These are phyloP conservation scores for Channallabes apus DNA, from an alignment of 2,797 vertebrate genomes.

Conservation along the genomic window DNA sequence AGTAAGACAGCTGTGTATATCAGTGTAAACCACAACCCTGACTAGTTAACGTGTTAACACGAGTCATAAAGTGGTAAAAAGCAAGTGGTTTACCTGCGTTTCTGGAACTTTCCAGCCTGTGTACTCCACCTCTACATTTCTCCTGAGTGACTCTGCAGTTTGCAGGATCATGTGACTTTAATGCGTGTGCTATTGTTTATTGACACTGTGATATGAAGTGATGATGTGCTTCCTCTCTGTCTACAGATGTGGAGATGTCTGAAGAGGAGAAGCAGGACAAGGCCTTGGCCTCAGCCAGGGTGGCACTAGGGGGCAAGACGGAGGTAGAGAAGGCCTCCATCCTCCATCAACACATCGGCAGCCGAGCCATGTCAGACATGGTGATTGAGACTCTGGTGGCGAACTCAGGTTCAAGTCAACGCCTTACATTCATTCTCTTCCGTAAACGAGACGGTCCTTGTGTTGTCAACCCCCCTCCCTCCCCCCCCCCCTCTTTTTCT, in stretches of 20 bases:
- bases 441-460: background rate
- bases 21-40: background rate
- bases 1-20: background rate
- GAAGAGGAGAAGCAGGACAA: constrained; percentile 82
- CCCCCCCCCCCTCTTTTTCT: background rate
- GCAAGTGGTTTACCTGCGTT: background rate
- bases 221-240: constrained; percentile 10
- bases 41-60: background rate
- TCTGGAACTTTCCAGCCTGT: background rate
- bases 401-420: constrained; percentile 71
- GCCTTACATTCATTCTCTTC: background rate
- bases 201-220: background rate
- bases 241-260: constrained; percentile 81
- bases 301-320: constrained; percentile 81
- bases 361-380: constrained; percentile 92
- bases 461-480: no score
- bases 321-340: constrained; percentile 81
- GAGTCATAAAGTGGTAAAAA: background rate
- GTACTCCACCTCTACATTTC: background rate
- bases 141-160: constrained; percentile 10
- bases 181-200: background rate
- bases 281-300: constrained; percentile 75
- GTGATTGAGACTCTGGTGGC: constrained; percentile 92
- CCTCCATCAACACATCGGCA: constrained; percentile 93
- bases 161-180: background rate